phyloP scores from a whole-genome alignment of 2,797 vertebrate species.

The Pipistrellus kuhlii region DNA sequence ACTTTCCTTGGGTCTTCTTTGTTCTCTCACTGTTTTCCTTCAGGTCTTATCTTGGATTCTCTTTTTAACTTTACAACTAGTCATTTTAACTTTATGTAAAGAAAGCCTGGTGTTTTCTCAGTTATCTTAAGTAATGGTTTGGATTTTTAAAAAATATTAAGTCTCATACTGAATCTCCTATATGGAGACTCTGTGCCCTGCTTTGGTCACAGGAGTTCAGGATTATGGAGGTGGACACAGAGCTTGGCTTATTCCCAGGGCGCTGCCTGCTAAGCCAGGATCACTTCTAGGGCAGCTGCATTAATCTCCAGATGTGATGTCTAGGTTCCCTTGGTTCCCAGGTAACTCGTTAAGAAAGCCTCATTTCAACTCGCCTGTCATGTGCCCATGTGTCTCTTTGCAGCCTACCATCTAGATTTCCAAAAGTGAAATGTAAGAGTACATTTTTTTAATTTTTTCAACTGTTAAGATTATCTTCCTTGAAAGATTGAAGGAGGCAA shows the following conservation, averaged over 20 bases:
- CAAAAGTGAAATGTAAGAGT: background rate
- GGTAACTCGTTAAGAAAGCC: background rate
- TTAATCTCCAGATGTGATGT: background rate
- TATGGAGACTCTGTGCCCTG: background rate
- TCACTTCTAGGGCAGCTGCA: background rate
- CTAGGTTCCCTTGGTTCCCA: background rate
- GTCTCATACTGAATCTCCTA: background rate
- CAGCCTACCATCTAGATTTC: background rate
- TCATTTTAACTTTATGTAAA: background rate
- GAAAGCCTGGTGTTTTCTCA: background rate
- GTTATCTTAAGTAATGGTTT: background rate
- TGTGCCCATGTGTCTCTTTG: background rate
- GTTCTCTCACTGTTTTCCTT: background rate
- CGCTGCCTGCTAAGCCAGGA: background rate
- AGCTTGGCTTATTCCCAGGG: no score
- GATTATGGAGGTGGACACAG: background rate
- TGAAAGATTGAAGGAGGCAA: background rate
- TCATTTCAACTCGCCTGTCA: background rate
- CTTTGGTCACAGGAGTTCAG: background rate
- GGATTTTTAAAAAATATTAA: background rate
- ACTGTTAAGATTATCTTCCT: background rate
- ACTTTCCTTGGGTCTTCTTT: background rate
- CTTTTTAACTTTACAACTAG: background rate
- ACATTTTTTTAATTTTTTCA: background rate
- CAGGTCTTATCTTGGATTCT: background rate